phyloP scores from a whole-genome alignment of 1,140 invertebrate species.

The Drosophila littoralis region DNA sequence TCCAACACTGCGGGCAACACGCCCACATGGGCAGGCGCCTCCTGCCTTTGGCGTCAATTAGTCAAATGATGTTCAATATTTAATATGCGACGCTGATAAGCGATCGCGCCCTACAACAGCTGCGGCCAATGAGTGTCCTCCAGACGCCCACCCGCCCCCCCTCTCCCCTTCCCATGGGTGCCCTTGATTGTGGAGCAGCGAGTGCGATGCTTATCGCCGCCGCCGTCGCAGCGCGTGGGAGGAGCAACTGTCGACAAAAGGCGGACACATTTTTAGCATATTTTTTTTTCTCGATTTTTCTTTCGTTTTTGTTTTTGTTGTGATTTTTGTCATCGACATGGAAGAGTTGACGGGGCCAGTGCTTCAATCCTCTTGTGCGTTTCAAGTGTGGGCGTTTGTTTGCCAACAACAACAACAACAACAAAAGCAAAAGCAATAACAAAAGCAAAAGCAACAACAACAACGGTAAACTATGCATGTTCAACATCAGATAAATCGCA shows the following conservation, averaged over 20 bases:
- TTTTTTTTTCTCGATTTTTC: conserved; percentile 41
- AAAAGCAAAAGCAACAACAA: conserved; percentile 47
- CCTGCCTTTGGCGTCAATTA: conserved; percentile 71
- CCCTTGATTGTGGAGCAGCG: conserved; percentile 62
- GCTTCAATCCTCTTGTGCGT: conserved; percentile 25
- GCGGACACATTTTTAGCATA: conserved; percentile 72
- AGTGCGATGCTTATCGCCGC: conserved; percentile 41
- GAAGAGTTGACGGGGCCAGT: conserved; percentile 68
- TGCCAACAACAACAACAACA: conserved; percentile 56
- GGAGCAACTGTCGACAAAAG: conserved; percentile 72
- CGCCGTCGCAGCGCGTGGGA: conserved; percentile 30
- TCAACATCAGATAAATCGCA: conserved; percentile 82
- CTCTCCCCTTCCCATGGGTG: conserved; percentile 17
- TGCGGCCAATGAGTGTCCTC: conserved; percentile 68
- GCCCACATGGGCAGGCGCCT: conserved; percentile 11
- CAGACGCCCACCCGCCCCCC: neutral
- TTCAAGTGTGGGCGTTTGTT: conserved; percentile 78
- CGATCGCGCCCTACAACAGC: conserved; percentile 63
- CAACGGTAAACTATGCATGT: conserved; percentile 64
- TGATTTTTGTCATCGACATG: conserved; percentile 76
- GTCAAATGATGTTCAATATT: conserved; percentile 85
- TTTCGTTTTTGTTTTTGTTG: conserved; percentile 21
- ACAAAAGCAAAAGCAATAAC: neutral
- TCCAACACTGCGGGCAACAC: conserved; percentile 30
- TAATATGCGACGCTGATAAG: conserved; percentile 79